A percentile compares a stretch with the other conserved stretches of the same genome.
Evolutionary conservation across 2,888 invertebrate species (phyloP).

Genomic region (Ligdia adustata): DNA sequence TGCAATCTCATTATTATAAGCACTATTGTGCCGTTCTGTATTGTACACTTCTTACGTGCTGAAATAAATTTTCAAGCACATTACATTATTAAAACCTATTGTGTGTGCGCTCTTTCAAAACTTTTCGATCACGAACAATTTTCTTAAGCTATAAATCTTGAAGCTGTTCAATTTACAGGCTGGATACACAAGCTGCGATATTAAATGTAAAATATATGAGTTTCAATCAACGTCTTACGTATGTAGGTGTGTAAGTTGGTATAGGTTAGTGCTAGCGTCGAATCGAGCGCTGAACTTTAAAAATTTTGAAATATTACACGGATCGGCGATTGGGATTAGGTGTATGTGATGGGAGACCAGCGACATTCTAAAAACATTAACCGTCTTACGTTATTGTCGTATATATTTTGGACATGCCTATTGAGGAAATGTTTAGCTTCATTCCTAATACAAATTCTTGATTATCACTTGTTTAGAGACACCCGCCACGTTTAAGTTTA

Average conservation of each 20-base stretch:
- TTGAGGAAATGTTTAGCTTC: too few relatives aligned
- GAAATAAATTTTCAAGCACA: conserved; percentile 10
- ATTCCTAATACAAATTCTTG: too few relatives aligned
- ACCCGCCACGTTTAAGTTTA: too few relatives aligned
- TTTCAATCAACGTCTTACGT: conserved; percentile 61
- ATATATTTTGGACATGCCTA: too few relatives aligned
- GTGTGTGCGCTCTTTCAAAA: too few relatives aligned
- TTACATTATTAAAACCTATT: too few relatives aligned
- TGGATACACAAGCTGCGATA: conserved; percentile 48
- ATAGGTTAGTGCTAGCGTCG: conserved; percentile 38
- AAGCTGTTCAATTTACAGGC: conserved; percentile 42
- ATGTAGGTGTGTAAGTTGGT: not conserved
- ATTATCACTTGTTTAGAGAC: too few relatives aligned
- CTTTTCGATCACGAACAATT: conserved; percentile 11
- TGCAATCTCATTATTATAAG: too few relatives aligned
- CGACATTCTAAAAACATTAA: too few relatives aligned
- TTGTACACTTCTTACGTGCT: conserved; percentile 29
- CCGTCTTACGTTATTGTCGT: too few relatives aligned
- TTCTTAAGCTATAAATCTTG: conserved; percentile 32
- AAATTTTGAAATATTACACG: conserved; percentile 69
- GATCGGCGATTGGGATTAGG: conserved; percentile 42
- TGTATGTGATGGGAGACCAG: conserved; percentile 27
- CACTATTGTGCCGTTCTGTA: too few relatives aligned
- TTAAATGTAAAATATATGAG: conserved; percentile 62
- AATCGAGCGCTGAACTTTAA: conserved; percentile 61